A percentile compares a stretch with the other conserved stretches of the same genome.
Evolutionary conservation across 2,113 vertebrate species (phyloP).

Genomic region (Odocoileus virginianus): DNA sequence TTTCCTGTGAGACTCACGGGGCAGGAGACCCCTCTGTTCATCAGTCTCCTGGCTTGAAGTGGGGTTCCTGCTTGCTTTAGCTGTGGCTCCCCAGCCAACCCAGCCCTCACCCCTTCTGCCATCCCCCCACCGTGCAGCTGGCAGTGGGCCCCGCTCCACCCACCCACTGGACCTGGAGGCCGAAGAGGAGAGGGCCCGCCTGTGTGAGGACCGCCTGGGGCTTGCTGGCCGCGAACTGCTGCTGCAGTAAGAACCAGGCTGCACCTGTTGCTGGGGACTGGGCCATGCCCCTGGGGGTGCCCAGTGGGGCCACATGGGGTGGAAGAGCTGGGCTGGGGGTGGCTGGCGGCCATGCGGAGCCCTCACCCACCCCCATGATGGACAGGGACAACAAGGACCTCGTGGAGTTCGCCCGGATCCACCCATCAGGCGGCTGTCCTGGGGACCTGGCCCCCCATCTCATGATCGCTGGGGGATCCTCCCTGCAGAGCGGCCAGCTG

Average conservation of each 20-base stretch:
- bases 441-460: slow-evolving; percentile 93
- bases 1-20: background rate
- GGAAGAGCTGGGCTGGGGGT: fast-evolving
- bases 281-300: fast-evolving
- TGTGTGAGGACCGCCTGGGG: slow-evolving; percentile 90
- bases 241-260: slow-evolving; percentile 84
- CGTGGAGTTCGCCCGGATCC: slow-evolving; percentile 93
- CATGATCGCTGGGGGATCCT: slow-evolving; percentile 89
- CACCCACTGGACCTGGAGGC: slow-evolving; percentile 86
- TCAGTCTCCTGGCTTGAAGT: background rate
- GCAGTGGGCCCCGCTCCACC: slow-evolving; percentile 78
- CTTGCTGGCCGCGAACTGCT: slow-evolving; percentile 88
- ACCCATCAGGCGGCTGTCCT: slow-evolving; percentile 90
- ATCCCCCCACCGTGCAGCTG: slow-evolving; percentile 46
- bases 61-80: background rate
- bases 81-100: background rate
- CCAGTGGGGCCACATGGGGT: fast-evolving
- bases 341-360: background rate
- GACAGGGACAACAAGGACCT: slow-evolving; percentile 94
- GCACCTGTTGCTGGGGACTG: fast-evolving
- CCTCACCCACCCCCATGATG: background rate
- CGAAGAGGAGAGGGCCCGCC: slow-evolving; percentile 90
- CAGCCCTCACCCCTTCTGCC: fast-evolving
- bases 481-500: slow-evolving; percentile 90
- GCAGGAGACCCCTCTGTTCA: background rate